A percentile compares a stretch with the other conserved stretches of the same genome.
These are phyloP conservation scores for Anarhynchus alexandrinus DNA, from an alignment of 2,113 vertebrate genomes.

Conservation along the genomic window DNA sequence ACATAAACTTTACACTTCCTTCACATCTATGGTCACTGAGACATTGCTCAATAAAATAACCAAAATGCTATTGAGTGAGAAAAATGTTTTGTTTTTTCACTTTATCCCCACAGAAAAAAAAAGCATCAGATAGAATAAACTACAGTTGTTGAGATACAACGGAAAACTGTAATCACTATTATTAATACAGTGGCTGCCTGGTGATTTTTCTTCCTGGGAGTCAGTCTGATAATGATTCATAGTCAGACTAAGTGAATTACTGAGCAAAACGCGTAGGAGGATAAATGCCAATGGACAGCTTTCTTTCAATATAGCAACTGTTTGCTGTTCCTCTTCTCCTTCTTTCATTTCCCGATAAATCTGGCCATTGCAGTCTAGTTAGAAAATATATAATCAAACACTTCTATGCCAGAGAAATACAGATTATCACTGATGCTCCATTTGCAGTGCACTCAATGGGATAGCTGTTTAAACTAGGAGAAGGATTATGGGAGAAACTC, in stretches of 20 bases:
- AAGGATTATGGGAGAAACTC: neutral
- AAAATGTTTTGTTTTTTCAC: neutral
- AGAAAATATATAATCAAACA: neutral
- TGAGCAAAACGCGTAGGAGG: neutral
- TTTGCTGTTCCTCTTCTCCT: neutral
- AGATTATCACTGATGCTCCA: neutral
- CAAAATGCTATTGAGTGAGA: neutral
- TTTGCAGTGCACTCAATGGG: neutral
- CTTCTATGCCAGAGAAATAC: neutral
- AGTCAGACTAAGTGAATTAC: constrained; percentile 19
- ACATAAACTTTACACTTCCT: neutral
- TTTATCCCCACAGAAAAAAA: neutral
- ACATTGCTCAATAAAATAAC: neutral
- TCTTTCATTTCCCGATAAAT: neutral
- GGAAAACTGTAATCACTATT: neutral
- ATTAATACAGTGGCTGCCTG: neutral
- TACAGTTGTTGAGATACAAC: neutral
- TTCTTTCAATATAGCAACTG: neutral
- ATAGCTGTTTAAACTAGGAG: neutral
- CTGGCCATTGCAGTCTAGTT: neutral
- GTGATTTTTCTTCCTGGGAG: neutral
- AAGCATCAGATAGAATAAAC: neutral
- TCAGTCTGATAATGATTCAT: constrained; percentile 24
- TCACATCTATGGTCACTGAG: neutral
- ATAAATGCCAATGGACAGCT: constrained; percentile 7